Conservation (phyloP, 1,140 invertebrate species). For the Zaprionus tsacasi region DNA sequence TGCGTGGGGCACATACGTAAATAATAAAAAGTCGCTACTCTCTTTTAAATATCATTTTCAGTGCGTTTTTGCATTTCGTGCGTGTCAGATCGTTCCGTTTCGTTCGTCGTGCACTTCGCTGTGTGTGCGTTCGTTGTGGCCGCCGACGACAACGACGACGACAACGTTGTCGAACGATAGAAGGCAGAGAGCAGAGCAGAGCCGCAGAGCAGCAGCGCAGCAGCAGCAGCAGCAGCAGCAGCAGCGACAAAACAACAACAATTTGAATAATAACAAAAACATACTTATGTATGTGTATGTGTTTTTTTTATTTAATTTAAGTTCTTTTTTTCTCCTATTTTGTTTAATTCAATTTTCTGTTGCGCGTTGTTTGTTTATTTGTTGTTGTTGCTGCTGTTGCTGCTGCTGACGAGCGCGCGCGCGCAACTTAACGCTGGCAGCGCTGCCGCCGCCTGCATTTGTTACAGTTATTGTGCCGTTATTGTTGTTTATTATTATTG, state of each 20-base stretch:
- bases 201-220: no score
- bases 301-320: conserved; percentile 41
- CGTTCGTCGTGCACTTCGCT: conserved; percentile 33
- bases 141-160: conserved; percentile 15
- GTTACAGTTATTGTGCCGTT: conserved; percentile 3
- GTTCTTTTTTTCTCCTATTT: conserved; percentile 27
- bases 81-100: conserved; percentile 50
- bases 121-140: conserved; percentile 23
- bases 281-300: background rate
- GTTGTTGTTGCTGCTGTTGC: conserved; percentile 20
- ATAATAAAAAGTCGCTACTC: conserved; percentile 50
- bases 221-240: conserved; percentile 13
- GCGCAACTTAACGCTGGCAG: conserved; percentile 29
- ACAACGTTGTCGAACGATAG: conserved; percentile 9
- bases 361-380: conserved; percentile 25
- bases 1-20: conserved; percentile 44
- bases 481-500: conserved; percentile 8
- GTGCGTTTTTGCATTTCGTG: conserved; percentile 65
- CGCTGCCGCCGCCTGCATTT: conserved; percentile 16
- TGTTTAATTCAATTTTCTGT: conserved; percentile 35
- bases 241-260: conserved; percentile 18
- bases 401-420: conserved; percentile 30
- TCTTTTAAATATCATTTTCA: conserved; percentile 57
- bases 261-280: conserved; percentile 29
- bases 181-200: background rate